Conservation (phyloP, 2,888 invertebrate genomes). For the Prosapia bicincta region DNA sequence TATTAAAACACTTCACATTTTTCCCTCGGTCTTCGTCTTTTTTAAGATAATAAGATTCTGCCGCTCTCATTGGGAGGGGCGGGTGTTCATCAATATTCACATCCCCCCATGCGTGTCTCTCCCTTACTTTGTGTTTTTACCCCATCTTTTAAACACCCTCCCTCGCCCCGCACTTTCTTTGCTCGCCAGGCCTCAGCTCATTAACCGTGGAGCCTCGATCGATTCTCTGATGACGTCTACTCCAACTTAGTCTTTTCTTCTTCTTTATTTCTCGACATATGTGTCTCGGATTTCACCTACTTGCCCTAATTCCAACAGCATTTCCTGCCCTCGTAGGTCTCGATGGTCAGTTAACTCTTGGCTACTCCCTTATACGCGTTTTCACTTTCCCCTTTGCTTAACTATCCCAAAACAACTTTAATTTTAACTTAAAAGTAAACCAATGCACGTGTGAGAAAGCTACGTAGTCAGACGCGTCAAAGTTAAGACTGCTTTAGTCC, state of each 20-base stretch:
- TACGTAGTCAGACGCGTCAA: too few species aligned
- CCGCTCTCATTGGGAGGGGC: conserved; percentile 21
- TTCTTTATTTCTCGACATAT: background rate
- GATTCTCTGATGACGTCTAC: conserved; percentile 18
- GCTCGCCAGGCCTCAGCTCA: conserved; percentile 32
- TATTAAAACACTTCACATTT: conserved; percentile 33
- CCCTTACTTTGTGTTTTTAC: conserved; percentile 34
- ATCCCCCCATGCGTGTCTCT: conserved; percentile 34
- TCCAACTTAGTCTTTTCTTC: background rate
- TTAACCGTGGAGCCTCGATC: conserved; percentile 29
- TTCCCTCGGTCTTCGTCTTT: conserved; percentile 32
- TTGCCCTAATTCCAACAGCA: background rate
- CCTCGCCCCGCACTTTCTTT: conserved; percentile 28
- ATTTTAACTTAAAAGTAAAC: too few species aligned
- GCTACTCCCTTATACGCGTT: background rate
- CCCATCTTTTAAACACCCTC: conserved; percentile 34
- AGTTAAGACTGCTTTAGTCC: too few species aligned
- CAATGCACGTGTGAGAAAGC: too few species aligned
- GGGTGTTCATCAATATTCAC: conserved; percentile 36
- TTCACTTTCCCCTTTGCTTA: too few species aligned
- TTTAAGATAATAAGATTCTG: conserved; percentile 36
- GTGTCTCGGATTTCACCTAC: background rate
- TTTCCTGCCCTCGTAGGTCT: background rate
- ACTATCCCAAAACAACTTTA: too few species aligned
- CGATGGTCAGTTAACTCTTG: background rate